Percentiles rank a stretch among this genome's conserved stretches.
Conservation (phyloP, 2,797 vertebrate genomes). For the Pelochelys cantorii region DNA sequence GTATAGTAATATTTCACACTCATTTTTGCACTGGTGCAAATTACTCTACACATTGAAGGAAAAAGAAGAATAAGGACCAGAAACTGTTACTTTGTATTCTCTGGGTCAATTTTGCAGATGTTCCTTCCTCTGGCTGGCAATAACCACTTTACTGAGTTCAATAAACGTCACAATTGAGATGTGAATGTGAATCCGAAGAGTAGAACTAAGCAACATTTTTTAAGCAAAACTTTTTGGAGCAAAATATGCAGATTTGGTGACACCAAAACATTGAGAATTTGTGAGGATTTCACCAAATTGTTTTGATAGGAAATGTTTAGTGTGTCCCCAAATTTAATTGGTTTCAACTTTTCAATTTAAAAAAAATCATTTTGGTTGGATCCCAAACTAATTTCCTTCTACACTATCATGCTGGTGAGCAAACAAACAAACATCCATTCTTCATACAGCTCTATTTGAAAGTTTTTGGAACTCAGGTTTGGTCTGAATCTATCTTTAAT, state of each 20-base stretch:
- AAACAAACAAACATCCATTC: no score
- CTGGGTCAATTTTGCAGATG: not conserved
- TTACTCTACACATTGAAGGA: not conserved
- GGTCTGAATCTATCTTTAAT: constrained; percentile 39
- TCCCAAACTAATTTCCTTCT: no score
- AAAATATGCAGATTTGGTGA: no score
- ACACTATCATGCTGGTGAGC: no score
- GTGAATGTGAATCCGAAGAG: constrained; percentile 10
- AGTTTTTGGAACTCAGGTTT: constrained; percentile 27
- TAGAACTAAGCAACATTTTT: no score
- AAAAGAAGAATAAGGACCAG: not conserved
- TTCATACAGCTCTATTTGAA: not conserved
- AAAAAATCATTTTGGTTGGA: no score
- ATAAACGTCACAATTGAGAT: not conserved
- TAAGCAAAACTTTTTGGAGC: no score
- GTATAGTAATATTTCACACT: not conserved
- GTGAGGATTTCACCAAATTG: no score
- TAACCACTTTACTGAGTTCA: not conserved
- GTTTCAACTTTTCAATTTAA: no score
- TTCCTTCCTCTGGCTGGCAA: not conserved
- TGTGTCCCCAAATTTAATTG: no score
- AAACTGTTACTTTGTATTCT: not conserved
- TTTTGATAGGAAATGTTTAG: no score
- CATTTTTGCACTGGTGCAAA: not conserved
- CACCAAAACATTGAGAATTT: no score